phyloP scores from a whole-genome alignment of 64 coral and sea anemone species.

The Acropora tenuis region DNA sequence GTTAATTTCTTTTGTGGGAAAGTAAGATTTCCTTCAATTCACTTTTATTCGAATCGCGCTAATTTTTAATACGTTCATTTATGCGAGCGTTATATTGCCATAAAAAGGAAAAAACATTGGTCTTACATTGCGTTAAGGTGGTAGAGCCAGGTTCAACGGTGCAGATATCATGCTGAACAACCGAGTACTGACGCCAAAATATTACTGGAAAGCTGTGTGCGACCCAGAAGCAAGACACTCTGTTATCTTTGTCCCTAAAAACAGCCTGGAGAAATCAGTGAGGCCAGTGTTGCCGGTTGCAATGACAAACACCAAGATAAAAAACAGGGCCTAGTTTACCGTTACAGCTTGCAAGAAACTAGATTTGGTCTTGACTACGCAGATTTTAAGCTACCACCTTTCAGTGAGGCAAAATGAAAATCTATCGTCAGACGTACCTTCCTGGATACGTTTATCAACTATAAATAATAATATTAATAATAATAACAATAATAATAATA shows the following conservation, averaged over 20 bases:
- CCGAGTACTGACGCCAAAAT: constrained; percentile 16
- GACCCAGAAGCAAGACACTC: constrained; percentile 26
- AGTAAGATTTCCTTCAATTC: too few species aligned
- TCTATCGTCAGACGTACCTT: constrained; percentile 14
- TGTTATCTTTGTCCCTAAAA: constrained; percentile 47
- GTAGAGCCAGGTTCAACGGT: too few species aligned
- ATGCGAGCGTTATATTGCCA: too few species aligned
- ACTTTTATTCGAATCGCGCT: too few species aligned
- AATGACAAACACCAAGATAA: constrained; percentile 3
- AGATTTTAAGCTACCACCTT: constrained; percentile 30
- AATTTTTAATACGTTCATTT: too few species aligned
- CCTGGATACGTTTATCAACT: constrained; percentile 12
- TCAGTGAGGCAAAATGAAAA: constrained; percentile 5
- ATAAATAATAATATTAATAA: too few species aligned
- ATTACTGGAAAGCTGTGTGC: constrained; percentile 59
- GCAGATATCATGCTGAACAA: neutral
- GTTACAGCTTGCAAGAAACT: constrained; percentile 17
- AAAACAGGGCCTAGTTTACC: constrained; percentile 35
- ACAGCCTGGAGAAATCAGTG: neutral
- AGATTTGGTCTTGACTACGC: neutral
- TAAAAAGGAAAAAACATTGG: too few species aligned
- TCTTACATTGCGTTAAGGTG: too few species aligned
- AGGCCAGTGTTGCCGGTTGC: neutral
- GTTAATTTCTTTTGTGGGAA: too few species aligned
- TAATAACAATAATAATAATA: too few species aligned